phyloP scores from a whole-genome alignment of 2,113 vertebrate species.

The Diadophis punctatus region DNA sequence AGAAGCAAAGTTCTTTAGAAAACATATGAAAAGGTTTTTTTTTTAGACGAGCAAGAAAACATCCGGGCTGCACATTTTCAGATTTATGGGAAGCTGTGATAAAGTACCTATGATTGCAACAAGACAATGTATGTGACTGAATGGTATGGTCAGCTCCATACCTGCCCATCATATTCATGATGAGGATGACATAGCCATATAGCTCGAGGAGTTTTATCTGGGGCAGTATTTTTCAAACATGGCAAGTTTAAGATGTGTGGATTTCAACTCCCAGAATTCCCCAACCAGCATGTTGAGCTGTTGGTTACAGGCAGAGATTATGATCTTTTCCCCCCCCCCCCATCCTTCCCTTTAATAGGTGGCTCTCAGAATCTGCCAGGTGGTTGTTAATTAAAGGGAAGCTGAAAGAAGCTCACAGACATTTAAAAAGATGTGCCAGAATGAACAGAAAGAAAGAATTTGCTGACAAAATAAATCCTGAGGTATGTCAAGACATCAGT shows the following conservation, averaged over 20 bases:
- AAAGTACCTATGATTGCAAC: background rate
- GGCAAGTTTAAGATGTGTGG: background rate
- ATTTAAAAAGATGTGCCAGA: constrained; percentile 74
- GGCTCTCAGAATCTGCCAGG: constrained; percentile 84
- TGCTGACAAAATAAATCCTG: constrained; percentile 62
- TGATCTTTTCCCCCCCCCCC: background rate
- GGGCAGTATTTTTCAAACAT: background rate
- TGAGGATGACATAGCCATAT: background rate
- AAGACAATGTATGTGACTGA: background rate
- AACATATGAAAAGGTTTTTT: background rate
- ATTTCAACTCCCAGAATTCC: background rate
- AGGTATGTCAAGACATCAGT: constrained; percentile 56
- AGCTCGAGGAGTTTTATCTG: background rate
- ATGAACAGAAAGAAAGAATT: constrained; percentile 67
- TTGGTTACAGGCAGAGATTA: background rate
- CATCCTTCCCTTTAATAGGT: constrained; percentile 61
- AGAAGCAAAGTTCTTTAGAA: background rate
- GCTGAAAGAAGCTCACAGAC: constrained; percentile 68
- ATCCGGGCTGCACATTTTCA: background rate
- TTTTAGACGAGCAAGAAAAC: background rate
- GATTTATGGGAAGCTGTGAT: background rate
- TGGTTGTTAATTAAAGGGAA: constrained; percentile 79
- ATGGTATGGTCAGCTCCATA: background rate
- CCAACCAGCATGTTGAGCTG: background rate
- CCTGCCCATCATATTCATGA: background rate